Evolutionary conservation across 1,140 invertebrate genomes (phyloP).

Genomic region (Tetramorium alpestre): DNA sequence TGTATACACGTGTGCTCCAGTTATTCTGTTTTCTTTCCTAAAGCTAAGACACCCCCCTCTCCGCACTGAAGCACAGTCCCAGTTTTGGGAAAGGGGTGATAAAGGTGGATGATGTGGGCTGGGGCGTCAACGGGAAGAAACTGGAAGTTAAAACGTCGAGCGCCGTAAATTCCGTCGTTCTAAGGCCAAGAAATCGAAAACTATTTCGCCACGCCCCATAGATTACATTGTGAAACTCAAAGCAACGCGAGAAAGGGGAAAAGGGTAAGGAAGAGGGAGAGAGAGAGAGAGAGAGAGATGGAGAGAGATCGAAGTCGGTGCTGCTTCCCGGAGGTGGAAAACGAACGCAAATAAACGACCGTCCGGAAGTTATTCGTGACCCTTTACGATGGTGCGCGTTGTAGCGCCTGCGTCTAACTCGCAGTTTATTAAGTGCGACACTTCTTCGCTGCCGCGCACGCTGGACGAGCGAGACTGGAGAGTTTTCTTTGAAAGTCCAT

Average conservation of each 20-base stretch:
- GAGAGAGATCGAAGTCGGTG: conserved; percentile 25
- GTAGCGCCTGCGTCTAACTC: conserved; percentile 13
- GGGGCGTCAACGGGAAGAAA: conserved; percentile 45
- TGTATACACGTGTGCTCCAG: conserved; percentile 2
- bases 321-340: conserved; percentile 29
- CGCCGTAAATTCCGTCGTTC: conserved; percentile 74
- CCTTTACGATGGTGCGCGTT: conserved; percentile 3
- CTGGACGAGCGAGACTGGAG: background rate
- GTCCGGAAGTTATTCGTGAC: conserved; percentile 35
- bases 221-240: conserved; percentile 76
- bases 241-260: background rate
- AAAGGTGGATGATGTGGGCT: conserved; percentile 8
- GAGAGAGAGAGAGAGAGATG: background rate
- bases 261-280: too few species aligned
- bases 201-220: conserved; percentile 80
- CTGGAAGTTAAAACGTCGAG: conserved; percentile 71
- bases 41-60: background rate
- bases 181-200: conserved; percentile 79
- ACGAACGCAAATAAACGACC: conserved; percentile 59
- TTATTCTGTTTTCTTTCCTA: conserved; percentile 21
- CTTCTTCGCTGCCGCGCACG: conserved; percentile 1
- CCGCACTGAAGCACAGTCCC: too few species aligned
- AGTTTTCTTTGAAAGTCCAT: conserved; percentile 47
- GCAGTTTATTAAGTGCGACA: conserved; percentile 58
- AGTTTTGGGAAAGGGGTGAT: background rate